Base-by-base conservation (phyloP, 2,888 invertebrate genomes). In the Apodemia duryi region DNA sequence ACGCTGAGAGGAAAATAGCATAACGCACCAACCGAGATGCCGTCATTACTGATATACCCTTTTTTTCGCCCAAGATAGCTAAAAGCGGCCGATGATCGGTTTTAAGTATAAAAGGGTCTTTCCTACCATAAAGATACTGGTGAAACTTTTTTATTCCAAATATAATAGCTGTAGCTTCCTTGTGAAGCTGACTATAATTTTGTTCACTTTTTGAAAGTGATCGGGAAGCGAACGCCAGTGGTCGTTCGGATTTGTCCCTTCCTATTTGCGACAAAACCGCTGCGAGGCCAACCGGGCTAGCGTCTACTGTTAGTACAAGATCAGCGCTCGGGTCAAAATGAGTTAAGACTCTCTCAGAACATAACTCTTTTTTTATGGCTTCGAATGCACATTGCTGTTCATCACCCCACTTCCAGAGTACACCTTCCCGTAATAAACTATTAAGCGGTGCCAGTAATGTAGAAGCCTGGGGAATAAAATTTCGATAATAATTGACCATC, bases 21-120 rank as follows among this genome's bases (percentile, higher is more conserved):
- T 77, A 76, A 1, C 75, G 62, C 41, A 76, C 74, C n/a, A 74
- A 57, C 0, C 76, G 61, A 57, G 74, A 74, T 0, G 75, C 76
- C 0, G 75, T 69, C 5, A 74, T 67, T 62, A 74, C 74, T 0
- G 76, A 75, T 6, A 77, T 68, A 1, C 75, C 75, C 51, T 67
- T 67, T 11, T 72, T 38, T 1, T 70, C 70, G 0, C 73, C 74
- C 38, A 76, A 77, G 54, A 76, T 77, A 7, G 75, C 21, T 21
- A 21, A 21, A 21, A 21, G 21, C 21, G 1, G 21, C 21, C 21
- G 21, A 21, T 21, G 21, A 52, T 74, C 76, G 0, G 73, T 72
- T 1, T 73, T 65, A 13, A 75, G 60, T 7, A 72, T 63, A 63
- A 76, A 74, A 1, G 73, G 75, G 5, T 51, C 65, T 0, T 28